Percentiles rank a stretch among this genome's conserved stretches.
These are phyloP conservation scores for Eilema sororculum DNA, from an alignment of 2,888 invertebrate genomes.

Conservation along the genomic window DNA sequence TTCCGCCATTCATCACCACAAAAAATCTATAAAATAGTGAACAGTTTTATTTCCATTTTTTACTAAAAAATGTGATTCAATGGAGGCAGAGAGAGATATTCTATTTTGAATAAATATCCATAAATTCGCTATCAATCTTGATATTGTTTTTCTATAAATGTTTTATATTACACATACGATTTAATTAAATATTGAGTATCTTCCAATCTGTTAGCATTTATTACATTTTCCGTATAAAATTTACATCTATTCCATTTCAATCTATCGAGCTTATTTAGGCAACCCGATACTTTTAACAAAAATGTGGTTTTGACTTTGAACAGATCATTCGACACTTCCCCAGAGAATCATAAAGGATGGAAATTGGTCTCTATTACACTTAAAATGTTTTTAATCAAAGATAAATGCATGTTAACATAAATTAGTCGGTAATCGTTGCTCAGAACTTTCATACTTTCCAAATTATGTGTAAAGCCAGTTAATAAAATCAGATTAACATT, in stretches of 20 bases:
- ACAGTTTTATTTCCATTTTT: background rate
- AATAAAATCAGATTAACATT: background rate
- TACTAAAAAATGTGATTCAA: background rate
- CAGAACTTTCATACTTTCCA: background rate
- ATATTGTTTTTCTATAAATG: slow-evolving; percentile 47
- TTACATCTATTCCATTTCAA: background rate
- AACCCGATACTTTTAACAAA: slow-evolving; percentile 11
- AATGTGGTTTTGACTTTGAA: slow-evolving; percentile 20
- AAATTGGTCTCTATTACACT: slow-evolving; percentile 19
- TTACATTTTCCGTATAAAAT: slow-evolving; percentile 2
- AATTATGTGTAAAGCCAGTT: background rate
- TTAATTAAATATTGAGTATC: slow-evolving; percentile 4
- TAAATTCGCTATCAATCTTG: slow-evolving; percentile 10
- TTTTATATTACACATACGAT: background rate
- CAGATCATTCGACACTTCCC: slow-evolving; percentile 16
- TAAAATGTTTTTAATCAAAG: slow-evolving; percentile 20
- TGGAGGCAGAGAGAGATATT: slow-evolving; percentile 9
- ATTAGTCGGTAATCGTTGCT: background rate
- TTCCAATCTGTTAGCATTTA: slow-evolving; percentile 2
- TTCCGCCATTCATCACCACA: slow-evolving; percentile 60
- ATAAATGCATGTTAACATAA: slow-evolving; percentile 10
- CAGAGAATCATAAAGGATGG: slow-evolving; percentile 10
- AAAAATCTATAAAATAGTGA: slow-evolving; percentile 44
- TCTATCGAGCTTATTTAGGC: background rate
- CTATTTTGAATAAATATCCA: slow-evolving; percentile 21